A percentile compares a stretch with the other conserved stretches of the same genome.
Conservation (phyloP, 2,888 invertebrate species). For the Holacanthella duospinosa region DNA sequence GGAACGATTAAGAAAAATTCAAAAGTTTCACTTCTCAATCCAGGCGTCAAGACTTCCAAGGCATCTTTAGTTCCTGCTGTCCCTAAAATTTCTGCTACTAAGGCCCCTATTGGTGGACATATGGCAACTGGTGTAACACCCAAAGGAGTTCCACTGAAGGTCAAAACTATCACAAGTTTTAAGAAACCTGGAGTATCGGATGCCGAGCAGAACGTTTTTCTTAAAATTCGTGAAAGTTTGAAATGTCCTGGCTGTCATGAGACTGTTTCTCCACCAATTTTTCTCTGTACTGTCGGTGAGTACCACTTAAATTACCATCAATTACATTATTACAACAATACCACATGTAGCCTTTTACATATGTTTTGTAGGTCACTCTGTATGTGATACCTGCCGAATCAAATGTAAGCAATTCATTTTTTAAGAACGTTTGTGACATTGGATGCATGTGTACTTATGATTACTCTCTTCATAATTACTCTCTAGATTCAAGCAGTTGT, state of each 20-base stretch:
- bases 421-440: too few relatives aligned
- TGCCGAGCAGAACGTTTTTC: slow-evolving; percentile 13
- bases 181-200: slow-evolving; percentile 1
- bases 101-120: background rate
- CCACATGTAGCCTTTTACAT: too few relatives aligned
- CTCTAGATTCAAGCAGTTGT: slow-evolving; percentile 7
- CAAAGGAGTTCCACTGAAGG: background rate
- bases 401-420: slow-evolving; percentile 7
- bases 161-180: background rate
- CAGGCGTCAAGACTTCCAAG: background rate
- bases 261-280: slow-evolving; percentile 14
- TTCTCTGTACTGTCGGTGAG: slow-evolving; percentile 12
- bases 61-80: background rate
- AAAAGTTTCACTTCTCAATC: background rate
- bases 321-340: too few relatives aligned
- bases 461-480: too few relatives aligned
- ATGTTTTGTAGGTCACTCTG: slow-evolving; percentile 8
- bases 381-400: slow-evolving; percentile 12
- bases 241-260: slow-evolving; percentile 17
- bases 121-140: background rate
- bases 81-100: background rate
- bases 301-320: background rate
- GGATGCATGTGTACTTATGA: too few relatives aligned
- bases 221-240: slow-evolving; percentile 12
- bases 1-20: background rate